Percentiles rank a stretch among this genome's conserved stretches.
Conservation (phyloP, 2,888 invertebrate genomes). For the Anthophora plumipes region DNA sequence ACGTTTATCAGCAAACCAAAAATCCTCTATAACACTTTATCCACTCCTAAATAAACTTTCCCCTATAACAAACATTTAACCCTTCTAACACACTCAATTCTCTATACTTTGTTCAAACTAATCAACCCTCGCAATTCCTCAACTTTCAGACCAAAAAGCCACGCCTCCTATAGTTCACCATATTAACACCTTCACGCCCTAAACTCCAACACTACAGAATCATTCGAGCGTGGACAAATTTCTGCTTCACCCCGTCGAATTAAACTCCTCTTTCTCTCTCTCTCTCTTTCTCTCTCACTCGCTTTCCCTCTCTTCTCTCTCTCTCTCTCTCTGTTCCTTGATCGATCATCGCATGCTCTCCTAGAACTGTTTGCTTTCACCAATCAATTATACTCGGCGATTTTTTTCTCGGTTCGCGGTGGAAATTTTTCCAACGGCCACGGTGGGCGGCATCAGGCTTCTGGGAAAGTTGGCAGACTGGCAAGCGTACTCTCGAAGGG, state of each 20-base stretch:
- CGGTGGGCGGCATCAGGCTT: slow-evolving; percentile 4
- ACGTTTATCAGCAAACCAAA: too few species aligned
- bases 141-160: neutral
- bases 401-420: neutral
- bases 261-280: neutral
- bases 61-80: neutral
- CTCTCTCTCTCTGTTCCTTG: neutral
- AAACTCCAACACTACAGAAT: slow-evolving; percentile 4
- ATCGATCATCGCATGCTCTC: slow-evolving; percentile 27
- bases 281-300: neutral
- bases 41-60: neutral
- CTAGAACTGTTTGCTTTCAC: slow-evolving; percentile 31
- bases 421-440: slow-evolving; percentile 16
- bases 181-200: slow-evolving; percentile 9
- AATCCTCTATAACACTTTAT: neutral
- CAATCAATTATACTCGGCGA: slow-evolving; percentile 43
- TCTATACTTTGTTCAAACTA: neutral
- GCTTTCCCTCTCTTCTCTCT: neutral
- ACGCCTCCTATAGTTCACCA: neutral
- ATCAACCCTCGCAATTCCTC: neutral
- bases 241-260: neutral
- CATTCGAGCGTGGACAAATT: slow-evolving; percentile 14
- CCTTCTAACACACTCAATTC: neutral
- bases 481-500: slow-evolving; percentile 37
- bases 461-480: slow-evolving; percentile 43